Evolutionary conservation across 2,888 invertebrate species (phyloP).

Genomic region (Parapristionchus giblindavisi): DNA sequence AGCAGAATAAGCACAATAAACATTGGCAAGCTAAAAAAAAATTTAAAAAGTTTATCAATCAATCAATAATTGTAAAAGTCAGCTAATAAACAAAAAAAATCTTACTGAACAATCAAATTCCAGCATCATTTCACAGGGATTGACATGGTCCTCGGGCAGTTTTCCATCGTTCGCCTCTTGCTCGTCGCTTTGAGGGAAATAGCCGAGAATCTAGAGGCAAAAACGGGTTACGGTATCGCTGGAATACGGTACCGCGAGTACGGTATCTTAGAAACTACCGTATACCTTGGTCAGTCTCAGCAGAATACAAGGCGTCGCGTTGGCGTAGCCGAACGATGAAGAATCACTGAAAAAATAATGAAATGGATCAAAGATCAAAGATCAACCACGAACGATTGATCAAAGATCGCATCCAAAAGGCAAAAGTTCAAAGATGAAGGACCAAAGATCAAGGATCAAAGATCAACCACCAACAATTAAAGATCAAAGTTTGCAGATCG

Average conservation of each 20-base stretch:
- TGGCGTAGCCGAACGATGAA: conserved; percentile 42
- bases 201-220: conserved; percentile 4
- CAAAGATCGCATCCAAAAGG: no score
- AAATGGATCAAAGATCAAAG: neutral
- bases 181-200: conserved; percentile 8
- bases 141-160: neutral
- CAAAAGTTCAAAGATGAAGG: no score
- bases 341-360: neutral
- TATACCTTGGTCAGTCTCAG: conserved; percentile 44
- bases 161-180: neutral
- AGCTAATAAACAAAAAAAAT: neutral
- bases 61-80: neutral
- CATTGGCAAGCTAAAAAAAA: no score
- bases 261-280: neutral
- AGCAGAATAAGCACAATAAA: no score
- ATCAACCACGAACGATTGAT: neutral
- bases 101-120: conserved; percentile 14
- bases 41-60: neutral
- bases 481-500: no score
- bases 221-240: neutral
- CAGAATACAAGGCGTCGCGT: conserved; percentile 47
- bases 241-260: neutral
- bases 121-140: neutral
- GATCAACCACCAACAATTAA: no score
- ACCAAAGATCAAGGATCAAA: no score